phyloP scores from a whole-genome alignment of 2,888 invertebrate genomes.

The Rhodophaea formosa region DNA sequence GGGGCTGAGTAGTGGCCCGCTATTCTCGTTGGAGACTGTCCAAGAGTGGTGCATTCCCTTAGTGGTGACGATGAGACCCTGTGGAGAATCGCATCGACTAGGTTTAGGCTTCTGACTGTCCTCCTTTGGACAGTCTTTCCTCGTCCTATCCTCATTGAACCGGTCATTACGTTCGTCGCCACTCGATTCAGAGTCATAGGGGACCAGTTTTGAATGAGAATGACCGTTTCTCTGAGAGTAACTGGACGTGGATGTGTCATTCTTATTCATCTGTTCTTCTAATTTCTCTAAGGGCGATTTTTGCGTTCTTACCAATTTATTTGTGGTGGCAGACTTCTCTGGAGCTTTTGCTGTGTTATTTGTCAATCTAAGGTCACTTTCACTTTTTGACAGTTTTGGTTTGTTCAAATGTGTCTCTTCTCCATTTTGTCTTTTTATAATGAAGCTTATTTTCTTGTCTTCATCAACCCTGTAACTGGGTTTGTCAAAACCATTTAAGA shows the following conservation, averaged over 20 bases:
- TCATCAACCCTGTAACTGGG: constrained; percentile 48
- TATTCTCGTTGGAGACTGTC: constrained; percentile 68
- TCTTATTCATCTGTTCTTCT: constrained; percentile 72
- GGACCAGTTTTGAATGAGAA: constrained; percentile 71
- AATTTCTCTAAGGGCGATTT: constrained; percentile 71
- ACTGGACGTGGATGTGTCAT: constrained; percentile 45
- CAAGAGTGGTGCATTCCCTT: constrained; percentile 67
- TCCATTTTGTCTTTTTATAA: constrained; percentile 57
- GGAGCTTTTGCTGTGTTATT: constrained; percentile 39
- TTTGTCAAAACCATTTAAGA: constrained; percentile 58
- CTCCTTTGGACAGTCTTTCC: constrained; percentile 30
- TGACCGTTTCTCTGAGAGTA: constrained; percentile 51
- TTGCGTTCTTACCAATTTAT: constrained; percentile 56
- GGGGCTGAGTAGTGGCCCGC: constrained; percentile 67
- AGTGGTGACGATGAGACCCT: constrained; percentile 57
- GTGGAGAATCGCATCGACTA: constrained; percentile 57
- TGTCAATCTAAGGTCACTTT: constrained; percentile 50
- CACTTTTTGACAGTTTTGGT: constrained; percentile 54
- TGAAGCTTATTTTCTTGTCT: constrained; percentile 61
- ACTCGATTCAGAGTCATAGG: constrained; percentile 82
- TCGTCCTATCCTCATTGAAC: constrained; percentile 34
- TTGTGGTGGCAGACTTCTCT: constrained; percentile 52
- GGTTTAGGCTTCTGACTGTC: constrained; percentile 53
- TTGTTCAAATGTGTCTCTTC: constrained; percentile 49
- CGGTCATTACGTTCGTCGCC: constrained; percentile 59